phyloP scores from a whole-genome alignment of 1,140 invertebrate genomes.

The Cephus cinctus region DNA sequence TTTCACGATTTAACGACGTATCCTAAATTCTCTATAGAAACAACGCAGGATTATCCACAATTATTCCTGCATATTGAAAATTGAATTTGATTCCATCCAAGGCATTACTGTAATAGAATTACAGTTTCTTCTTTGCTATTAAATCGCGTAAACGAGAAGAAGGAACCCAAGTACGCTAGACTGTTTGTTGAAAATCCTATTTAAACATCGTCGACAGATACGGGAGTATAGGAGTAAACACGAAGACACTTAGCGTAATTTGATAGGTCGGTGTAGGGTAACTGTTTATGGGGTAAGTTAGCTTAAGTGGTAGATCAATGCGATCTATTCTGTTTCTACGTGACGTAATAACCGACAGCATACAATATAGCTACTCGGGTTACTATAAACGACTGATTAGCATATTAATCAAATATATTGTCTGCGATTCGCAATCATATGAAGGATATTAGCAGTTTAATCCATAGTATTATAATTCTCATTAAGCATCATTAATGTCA shows the following conservation, averaged over 20 bases:
- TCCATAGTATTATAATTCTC: no score
- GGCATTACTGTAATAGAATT: no score
- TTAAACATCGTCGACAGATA: not conserved
- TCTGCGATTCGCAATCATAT: not conserved
- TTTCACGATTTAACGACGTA: no score
- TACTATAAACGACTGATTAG: not conserved
- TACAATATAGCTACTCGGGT: not conserved
- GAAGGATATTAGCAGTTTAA: no score
- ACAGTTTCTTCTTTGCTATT: no score
- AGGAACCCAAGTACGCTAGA: not conserved
- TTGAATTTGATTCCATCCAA: no score
- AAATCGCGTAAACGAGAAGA: not conserved
- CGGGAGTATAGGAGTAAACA: conserved; percentile 13
- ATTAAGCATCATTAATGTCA: no score
- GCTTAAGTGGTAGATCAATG: conserved; percentile 12
- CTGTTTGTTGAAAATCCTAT: no score
- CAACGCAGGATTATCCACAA: no score
- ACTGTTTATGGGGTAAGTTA: conserved; percentile 7
- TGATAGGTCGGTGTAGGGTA: conserved; percentile 7
- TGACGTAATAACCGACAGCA: no score
- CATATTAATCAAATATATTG: not conserved
- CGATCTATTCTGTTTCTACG: not conserved
- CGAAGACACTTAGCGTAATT: conserved; percentile 13
- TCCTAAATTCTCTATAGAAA: no score
- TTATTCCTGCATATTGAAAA: not conserved